Evolutionary conservation across 2,113 vertebrate species (phyloP).

Genomic region (Siniperca knerii): DNA sequence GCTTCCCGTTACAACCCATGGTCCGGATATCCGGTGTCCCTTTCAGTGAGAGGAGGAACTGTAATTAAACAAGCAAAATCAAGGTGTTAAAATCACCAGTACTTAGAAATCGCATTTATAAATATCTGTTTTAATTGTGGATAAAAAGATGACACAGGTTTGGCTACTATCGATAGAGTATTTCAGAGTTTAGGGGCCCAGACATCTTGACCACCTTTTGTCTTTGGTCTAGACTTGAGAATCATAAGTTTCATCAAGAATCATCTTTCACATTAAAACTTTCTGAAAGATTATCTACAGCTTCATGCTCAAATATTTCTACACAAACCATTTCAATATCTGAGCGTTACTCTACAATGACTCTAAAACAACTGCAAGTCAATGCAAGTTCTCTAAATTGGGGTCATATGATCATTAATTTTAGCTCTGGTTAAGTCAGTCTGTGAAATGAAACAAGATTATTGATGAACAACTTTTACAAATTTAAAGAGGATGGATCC

Average conservation of each 20-base stretch:
- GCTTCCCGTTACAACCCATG: slow-evolving; percentile 76
- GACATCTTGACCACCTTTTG: neutral
- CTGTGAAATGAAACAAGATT: neutral
- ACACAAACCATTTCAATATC: neutral
- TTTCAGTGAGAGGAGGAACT: slow-evolving; percentile 62
- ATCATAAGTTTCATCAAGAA: neutral
- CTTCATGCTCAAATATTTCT: neutral
- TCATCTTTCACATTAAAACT: neutral
- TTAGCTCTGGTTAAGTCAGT: neutral
- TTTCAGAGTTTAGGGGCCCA: neutral
- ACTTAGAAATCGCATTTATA: neutral
- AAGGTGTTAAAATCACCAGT: slow-evolving; percentile 13
- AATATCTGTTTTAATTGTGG: slow-evolving; percentile 16
- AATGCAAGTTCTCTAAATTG: slow-evolving; percentile 12
- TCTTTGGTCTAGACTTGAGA: neutral
- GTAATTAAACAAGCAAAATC: slow-evolving; percentile 47
- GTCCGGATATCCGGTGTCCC: slow-evolving; percentile 69
- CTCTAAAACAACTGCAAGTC: neutral
- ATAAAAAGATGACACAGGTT: neutral
- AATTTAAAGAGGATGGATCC: neutral
- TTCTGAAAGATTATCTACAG: neutral
- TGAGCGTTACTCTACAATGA: neutral
- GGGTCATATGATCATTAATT: neutral
- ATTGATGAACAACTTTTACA: neutral
- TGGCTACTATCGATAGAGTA: neutral